A percentile compares a stretch with the other conserved stretches of the same genome.
phyloP scores from a whole-genome alignment of 1,140 invertebrate species.

The Diorhabda carinulata region DNA sequence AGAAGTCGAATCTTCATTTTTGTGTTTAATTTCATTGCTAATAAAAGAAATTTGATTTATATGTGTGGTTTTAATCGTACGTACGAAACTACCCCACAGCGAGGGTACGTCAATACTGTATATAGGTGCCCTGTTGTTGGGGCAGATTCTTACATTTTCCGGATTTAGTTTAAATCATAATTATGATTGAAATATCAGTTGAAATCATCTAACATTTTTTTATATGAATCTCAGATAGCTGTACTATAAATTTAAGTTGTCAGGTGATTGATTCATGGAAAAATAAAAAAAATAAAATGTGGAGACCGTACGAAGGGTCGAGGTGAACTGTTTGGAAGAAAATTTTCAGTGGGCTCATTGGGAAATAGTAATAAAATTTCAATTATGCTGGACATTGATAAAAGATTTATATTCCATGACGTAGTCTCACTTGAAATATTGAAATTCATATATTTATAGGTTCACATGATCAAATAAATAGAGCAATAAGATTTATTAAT shows the following conservation, averaged over 20 bases:
- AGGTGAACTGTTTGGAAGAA: no score
- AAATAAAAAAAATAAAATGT: constrained; percentile 16
- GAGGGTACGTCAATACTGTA: neutral
- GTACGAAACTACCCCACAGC: constrained; percentile 6
- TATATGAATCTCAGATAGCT: constrained; percentile 5
- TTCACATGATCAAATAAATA: no score
- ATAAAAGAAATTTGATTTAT: constrained; percentile 7
- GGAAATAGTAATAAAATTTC: no score
- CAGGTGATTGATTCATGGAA: constrained; percentile 6
- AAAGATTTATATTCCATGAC: no score
- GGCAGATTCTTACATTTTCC: constrained; percentile 12
- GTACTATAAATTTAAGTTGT: constrained; percentile 6
- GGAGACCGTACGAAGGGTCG: constrained; percentile 13
- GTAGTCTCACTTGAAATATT: no score
- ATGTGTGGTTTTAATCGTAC: constrained; percentile 5
- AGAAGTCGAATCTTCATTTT: constrained; percentile 9
- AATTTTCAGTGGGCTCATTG: no score
- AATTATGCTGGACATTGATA: no score
- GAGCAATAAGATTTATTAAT: no score
- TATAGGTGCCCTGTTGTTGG: constrained; percentile 10
- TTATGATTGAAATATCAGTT: constrained; percentile 5
- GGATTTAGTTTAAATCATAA: constrained; percentile 12
- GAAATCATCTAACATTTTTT: constrained; percentile 6
- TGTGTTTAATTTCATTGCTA: constrained; percentile 3
- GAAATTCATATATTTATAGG: no score